phyloP scores from a whole-genome alignment of 2,113 vertebrate genomes.

The Falco punctatus region DNA sequence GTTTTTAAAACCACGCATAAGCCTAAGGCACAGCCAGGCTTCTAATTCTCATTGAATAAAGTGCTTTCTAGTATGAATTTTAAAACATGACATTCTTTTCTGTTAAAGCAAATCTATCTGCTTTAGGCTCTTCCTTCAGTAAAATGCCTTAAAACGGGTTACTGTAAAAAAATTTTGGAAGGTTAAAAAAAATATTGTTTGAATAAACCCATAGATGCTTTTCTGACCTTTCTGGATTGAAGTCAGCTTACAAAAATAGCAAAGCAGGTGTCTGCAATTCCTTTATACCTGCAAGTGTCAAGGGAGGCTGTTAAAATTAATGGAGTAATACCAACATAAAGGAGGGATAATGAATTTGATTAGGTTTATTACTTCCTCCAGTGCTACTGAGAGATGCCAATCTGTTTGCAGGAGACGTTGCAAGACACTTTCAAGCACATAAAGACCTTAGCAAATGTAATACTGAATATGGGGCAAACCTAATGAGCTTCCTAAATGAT shows the following conservation, averaged over 20 bases:
- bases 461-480: not conserved
- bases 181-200: not conserved
- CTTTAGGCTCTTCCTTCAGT: not conserved
- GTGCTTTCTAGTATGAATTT: not conserved
- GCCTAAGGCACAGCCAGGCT: not conserved
- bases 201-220: not conserved
- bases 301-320: not conserved
- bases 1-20: not conserved
- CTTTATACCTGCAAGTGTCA: not conserved
- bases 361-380: not conserved
- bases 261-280: not conserved
- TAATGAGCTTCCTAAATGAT: conserved; percentile 28
- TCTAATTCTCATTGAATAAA: not conserved
- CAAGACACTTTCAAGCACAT: not conserved
- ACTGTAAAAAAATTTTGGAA: not conserved
- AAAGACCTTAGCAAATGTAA: not conserved
- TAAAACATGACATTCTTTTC: not conserved
- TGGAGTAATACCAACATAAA: not conserved
- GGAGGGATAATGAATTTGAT: not conserved
- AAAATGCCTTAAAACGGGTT: not conserved
- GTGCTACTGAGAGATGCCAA: not conserved
- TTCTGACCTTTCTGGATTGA: not conserved
- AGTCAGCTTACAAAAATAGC: not conserved
- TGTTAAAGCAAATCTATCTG: not conserved
- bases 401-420: not conserved